phyloP scores from a whole-genome alignment of 2,113 vertebrate genomes.

The Pachypanchax playfairii region DNA sequence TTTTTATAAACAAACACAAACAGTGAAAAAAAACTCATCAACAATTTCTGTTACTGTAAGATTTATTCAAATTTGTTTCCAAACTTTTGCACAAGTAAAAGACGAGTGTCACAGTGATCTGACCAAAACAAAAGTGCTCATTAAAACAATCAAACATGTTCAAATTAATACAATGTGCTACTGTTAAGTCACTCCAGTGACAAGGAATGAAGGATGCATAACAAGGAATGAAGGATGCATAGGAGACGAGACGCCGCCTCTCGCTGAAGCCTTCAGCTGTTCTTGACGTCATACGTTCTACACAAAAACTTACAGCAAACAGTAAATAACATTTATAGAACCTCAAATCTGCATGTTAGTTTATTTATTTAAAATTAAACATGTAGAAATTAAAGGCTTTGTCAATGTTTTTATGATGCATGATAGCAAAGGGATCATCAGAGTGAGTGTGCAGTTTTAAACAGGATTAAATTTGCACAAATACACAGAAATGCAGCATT shows the following conservation, averaged over 20 bases:
- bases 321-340: constrained; percentile 38
- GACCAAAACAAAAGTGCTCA: constrained; percentile 61
- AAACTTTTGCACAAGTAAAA: constrained; percentile 50
- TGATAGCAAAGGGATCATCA: constrained; percentile 59
- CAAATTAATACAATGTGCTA: constrained; percentile 29
- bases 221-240: constrained; percentile 56
- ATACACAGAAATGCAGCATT: constrained; percentile 57
- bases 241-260: constrained; percentile 28
- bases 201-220: constrained; percentile 13
- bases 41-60: too few species aligned
- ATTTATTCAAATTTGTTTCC: constrained; percentile 61
- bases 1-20: too few species aligned
- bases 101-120: constrained; percentile 61
- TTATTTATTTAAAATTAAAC: constrained; percentile 46
- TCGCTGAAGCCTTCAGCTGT: constrained; percentile 21
- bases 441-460: constrained; percentile 53
- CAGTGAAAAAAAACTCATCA: too few species aligned
- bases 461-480: constrained; percentile 46
- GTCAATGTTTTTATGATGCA: background rate
- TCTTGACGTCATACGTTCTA: constrained; percentile 45
- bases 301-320: constrained; percentile 34
- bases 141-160: constrained; percentile 32
- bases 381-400: constrained; percentile 41
- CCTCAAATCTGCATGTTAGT: constrained; percentile 34
- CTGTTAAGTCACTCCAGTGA: too few species aligned